Base-by-base conservation (phyloP, 1,140 invertebrate species). In the Caenorhabditis inopinata region DNA sequence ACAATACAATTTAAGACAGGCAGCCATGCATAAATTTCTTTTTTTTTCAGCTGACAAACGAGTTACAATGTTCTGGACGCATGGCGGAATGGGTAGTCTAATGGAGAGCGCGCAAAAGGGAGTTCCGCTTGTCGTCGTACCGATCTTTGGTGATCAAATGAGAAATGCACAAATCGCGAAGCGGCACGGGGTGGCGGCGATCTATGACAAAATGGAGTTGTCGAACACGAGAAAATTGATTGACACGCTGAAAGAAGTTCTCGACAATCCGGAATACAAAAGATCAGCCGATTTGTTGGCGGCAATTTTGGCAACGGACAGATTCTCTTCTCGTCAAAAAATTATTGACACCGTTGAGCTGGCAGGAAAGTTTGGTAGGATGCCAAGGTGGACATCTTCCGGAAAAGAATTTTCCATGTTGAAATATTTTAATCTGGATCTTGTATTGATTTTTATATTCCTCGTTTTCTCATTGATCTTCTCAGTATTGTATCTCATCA, bases 111-210 rank as follows among this genome's bases (percentile, higher is more conserved):
- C 82, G 2, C 51, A 62, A 32, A 25, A 46, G 16, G 80, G 80
- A 42, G 80, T 83, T 42, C 82, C 82, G 5, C 74, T 79, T 2
- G 45, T 83, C 21, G 76, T 53, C 16, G 76, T 83, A 74, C 82
- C 82, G 2, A 29, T 83, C 4, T 82, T 83, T 47, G 82, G 82
- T 46, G 82, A 83, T 74, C 82, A 83, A 79, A 76, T 82, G 74
- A 47, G 82, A 48, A 83, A 83, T 68, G 79, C 82, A 16, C 46
- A 62, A n/a, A 82, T 82, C 21, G 47, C 76, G 14, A 48, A 68
- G 27, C 7, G 58, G 68, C 62, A 53, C 14, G 75, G 62, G 35
- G 58, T 38, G 6, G 58, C 58, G 1, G 32, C 38, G 32, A 68
- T 68, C 16, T 68, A 68, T 21, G 58, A 68, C 38, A 68, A 68